A percentile compares a stretch with the other conserved stretches of the same genome.
phyloP scores from a whole-genome alignment of 2,888 invertebrate genomes.

The Cantharis rustica region DNA sequence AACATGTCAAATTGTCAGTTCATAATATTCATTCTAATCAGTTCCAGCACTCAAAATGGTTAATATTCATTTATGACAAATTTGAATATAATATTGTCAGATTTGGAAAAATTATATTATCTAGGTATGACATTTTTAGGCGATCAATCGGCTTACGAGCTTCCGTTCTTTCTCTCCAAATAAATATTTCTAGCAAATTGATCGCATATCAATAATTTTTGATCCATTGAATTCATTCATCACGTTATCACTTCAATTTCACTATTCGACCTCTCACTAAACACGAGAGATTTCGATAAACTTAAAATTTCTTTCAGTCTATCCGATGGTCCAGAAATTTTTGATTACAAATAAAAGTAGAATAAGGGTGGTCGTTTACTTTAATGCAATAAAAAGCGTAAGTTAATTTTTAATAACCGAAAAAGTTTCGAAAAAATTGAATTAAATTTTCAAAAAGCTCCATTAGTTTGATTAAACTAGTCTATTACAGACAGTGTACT shows the following conservation, averaged over 20 bases:
- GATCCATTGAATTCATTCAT: not conserved
- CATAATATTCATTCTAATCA: constrained; percentile 78
- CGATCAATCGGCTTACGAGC: too few species aligned
- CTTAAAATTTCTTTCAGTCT: not conserved
- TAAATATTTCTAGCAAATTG: not conserved
- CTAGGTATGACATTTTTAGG: too few species aligned
- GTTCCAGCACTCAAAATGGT: constrained; percentile 84
- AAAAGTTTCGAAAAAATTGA: not conserved
- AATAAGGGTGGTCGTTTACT: not conserved
- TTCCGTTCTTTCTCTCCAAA: not conserved
- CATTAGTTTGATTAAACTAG: not conserved
- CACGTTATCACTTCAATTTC: not conserved
- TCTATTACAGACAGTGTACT: not conserved
- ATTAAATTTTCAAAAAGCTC: not conserved
- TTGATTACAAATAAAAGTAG: not conserved
- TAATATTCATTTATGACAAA: constrained; percentile 62
- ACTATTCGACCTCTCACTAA: not conserved
- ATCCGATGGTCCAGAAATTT: not conserved
- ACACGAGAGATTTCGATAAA: not conserved
- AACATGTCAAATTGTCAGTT: constrained; percentile 77
- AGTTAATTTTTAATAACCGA: not conserved
- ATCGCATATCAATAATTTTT: not conserved
- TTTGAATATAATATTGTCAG: not conserved
- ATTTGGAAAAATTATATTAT: not conserved
- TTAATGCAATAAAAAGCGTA: not conserved